Percentiles rank a stretch among this genome's conserved stretches.
phyloP scores from a whole-genome alignment of 1,140 invertebrate species.

The Drosophila bocki region DNA sequence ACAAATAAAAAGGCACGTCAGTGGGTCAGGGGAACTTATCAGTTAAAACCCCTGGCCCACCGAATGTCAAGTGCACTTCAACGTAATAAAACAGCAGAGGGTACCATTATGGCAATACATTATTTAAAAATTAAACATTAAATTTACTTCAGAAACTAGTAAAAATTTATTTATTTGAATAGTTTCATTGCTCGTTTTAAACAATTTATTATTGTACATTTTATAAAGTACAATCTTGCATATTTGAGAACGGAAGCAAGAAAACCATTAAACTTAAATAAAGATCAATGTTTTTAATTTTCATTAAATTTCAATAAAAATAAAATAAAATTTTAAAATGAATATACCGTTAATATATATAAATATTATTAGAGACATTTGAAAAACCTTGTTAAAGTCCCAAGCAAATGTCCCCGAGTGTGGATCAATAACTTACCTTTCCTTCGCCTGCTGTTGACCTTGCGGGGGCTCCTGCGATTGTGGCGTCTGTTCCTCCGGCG shows the following conservation, averaged over 20 bases:
- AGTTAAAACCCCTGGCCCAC: not conserved
- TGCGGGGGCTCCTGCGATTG: not conserved
- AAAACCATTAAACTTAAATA: not conserved
- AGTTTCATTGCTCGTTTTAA: not conserved
- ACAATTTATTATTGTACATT: not conserved
- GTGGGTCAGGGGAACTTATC: constrained; percentile 20
- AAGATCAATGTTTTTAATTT: not conserved
- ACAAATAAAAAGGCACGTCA: constrained; percentile 25
- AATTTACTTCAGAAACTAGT: not conserved
- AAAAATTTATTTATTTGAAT: not conserved
- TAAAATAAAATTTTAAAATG: too few relatives aligned
- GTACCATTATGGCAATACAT: not conserved
- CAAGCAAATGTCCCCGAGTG: constrained; percentile 1
- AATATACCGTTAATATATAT: not conserved
- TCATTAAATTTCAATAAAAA: too few relatives aligned
- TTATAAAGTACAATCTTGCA: not conserved
- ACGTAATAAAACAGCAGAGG: not conserved
- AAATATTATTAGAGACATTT: not conserved
- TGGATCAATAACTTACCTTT: constrained; percentile 58
- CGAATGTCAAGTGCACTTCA: constrained; percentile 32
- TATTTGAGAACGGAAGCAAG: not conserved
- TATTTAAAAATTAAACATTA: too few relatives aligned
- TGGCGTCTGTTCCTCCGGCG: not conserved
- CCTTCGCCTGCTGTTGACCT: constrained; percentile 21
- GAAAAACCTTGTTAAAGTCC: not conserved